Percentiles rank a stretch among this genome's conserved stretches.
These are phyloP conservation scores for Ephialtes manifestator DNA, from an alignment of 2,888 invertebrate genomes.

Conservation along the genomic window DNA sequence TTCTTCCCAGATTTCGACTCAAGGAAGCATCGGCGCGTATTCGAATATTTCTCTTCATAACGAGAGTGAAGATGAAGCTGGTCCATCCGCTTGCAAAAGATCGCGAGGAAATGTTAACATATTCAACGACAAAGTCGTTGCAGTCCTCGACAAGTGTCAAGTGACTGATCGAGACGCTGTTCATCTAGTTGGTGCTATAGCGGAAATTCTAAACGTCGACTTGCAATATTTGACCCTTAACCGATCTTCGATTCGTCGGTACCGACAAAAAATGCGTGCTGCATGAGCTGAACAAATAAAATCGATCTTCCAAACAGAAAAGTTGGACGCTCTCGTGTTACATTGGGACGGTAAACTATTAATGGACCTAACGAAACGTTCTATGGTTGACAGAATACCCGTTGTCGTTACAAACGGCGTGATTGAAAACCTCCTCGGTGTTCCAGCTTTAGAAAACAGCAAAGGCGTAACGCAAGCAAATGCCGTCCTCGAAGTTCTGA, in stretches of 20 bases:
- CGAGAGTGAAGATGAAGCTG: slow-evolving; percentile 52
- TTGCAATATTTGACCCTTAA: slow-evolving; percentile 61
- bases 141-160: slow-evolving; percentile 55
- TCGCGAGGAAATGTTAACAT: slow-evolving; percentile 55
- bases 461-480: slow-evolving; percentile 58
- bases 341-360: slow-evolving; percentile 62
- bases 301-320: slow-evolving; percentile 61
- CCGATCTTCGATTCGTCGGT: slow-evolving; percentile 64
- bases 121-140: slow-evolving; percentile 54
- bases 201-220: slow-evolving; percentile 58
- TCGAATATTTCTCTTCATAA: slow-evolving; percentile 61
- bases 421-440: slow-evolving; percentile 56
- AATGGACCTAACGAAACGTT: slow-evolving; percentile 32
- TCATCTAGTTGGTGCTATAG: slow-evolving; percentile 65
- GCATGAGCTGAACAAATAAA: slow-evolving; percentile 63
- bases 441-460: slow-evolving; percentile 55
- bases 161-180: slow-evolving; percentile 68
- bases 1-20: slow-evolving; percentile 49
- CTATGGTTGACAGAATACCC: slow-evolving; percentile 54
- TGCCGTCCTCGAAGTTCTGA: slow-evolving; percentile 55
- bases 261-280: slow-evolving; percentile 64
- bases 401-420: slow-evolving; percentile 52
- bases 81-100: slow-evolving; percentile 46
- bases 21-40: slow-evolving; percentile 64
- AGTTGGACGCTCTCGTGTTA: slow-evolving; percentile 64